Conservation (phyloP, 1,140 invertebrate species). For the Araneus ventricosus region DNA sequence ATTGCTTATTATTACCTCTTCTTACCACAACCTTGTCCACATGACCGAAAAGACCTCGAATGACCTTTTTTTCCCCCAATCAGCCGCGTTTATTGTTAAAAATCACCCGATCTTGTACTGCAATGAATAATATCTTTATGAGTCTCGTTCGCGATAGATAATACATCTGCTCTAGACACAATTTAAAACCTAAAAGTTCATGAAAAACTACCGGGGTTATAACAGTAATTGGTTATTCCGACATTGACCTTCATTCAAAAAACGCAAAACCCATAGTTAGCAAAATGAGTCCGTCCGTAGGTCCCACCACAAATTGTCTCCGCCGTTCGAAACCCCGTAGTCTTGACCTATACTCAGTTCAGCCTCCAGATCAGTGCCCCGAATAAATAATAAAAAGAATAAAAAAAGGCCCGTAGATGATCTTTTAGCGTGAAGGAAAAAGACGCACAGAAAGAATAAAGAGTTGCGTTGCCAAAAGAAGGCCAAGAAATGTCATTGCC, state of each 20-base stretch:
- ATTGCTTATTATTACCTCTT: too few relatives aligned
- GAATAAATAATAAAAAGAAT: background rate
- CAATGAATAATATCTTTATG: too few relatives aligned
- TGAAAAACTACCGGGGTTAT: too few relatives aligned
- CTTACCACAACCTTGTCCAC: too few relatives aligned
- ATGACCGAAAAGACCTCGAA: too few relatives aligned
- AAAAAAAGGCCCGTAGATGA: background rate
- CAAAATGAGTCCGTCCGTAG: background rate
- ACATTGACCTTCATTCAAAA: background rate
- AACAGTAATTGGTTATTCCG: too few relatives aligned
- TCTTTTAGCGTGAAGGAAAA: background rate
- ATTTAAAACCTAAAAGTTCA: too few relatives aligned
- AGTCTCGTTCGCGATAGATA: too few relatives aligned
- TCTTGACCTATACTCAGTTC: constrained; percentile 13
- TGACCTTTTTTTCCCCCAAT: too few relatives aligned
- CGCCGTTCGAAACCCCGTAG: background rate
- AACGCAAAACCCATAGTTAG: constrained; percentile 18
- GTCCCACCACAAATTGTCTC: background rate
- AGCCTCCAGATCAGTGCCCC: background rate
- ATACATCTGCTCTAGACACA: too few relatives aligned
- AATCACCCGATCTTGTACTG: too few relatives aligned
- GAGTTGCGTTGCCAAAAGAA: background rate
- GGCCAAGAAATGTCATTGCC: constrained; percentile 19
- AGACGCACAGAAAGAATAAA: background rate
- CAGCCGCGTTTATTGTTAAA: too few relatives aligned